Percentiles rank a stretch among this genome's conserved stretches.
Conservation (phyloP, 2,113 vertebrate genomes). For the Eidolon helvum region DNA sequence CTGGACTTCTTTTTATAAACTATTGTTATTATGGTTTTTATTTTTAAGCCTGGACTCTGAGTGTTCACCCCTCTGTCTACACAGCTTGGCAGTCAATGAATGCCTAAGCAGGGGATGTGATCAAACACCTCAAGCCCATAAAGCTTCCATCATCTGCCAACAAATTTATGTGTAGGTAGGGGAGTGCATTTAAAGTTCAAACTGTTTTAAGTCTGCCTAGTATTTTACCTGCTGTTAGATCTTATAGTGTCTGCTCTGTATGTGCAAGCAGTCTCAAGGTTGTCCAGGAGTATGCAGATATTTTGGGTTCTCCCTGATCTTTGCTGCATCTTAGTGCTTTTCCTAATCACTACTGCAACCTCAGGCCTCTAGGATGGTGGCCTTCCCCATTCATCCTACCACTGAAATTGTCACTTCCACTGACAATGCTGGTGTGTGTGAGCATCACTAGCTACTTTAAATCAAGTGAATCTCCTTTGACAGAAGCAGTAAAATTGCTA, state of each 20-base stretch:
- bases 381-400: neutral
- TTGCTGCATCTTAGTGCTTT: neutral
- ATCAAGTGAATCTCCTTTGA: neutral
- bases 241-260: neutral
- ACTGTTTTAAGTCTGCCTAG: neutral
- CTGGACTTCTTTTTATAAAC: neutral
- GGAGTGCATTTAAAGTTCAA: neutral
- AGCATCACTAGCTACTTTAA: neutral
- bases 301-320: neutral
- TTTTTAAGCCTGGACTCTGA: constrained; percentile 11
- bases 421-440: neutral
- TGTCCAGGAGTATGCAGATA: neutral
- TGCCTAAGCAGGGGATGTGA: neutral
- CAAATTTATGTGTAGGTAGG: neutral
- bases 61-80: neutral
- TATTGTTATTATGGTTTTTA: neutral
- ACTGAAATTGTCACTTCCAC: neutral
- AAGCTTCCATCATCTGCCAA: neutral
- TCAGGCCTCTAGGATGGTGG: neutral
- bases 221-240: neutral
- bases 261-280: neutral
- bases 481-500: neutral
- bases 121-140: neutral
- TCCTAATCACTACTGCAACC: neutral
- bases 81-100: neutral